Conservation (phyloP, 2,797 vertebrate genomes). For the Platyrinchus mystaceus region DNA sequence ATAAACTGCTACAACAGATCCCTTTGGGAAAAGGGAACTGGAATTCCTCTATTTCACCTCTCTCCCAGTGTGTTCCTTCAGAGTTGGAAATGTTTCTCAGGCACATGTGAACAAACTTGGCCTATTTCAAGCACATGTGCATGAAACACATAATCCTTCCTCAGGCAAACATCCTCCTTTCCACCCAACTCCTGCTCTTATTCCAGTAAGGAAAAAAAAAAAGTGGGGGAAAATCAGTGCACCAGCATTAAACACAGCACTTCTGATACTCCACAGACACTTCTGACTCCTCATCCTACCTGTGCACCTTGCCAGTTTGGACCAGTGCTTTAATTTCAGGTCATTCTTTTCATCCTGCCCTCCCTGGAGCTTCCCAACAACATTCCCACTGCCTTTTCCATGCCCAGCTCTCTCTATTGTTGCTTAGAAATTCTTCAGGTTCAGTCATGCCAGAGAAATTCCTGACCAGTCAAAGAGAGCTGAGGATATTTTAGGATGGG, state of each 20-base stretch:
- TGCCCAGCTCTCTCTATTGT: not conserved
- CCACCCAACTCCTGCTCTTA: not conserved
- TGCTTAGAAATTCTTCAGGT: not conserved
- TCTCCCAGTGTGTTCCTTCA: not conserved
- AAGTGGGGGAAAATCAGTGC: not conserved
- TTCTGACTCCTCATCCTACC: not conserved
- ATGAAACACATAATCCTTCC: not conserved
- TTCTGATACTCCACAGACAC: not conserved
- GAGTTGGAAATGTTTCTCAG: not conserved
- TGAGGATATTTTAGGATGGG: not conserved
- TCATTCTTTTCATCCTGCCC: not conserved
- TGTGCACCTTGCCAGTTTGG: not conserved
- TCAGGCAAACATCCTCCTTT: not conserved
- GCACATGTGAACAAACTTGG: not conserved
- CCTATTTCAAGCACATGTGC: not conserved
- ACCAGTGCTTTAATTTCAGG: not conserved
- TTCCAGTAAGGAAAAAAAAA: not conserved
- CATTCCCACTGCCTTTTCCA: not conserved
- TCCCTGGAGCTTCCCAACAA: not conserved
- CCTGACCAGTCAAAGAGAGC: not conserved
- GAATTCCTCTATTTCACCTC: not conserved
- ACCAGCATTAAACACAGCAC: not conserved
- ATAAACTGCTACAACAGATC: not conserved
- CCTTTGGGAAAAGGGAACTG: fast-evolving
- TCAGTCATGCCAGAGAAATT: not conserved